Evolutionary conservation across 2,888 invertebrate species (phyloP), one percentile per base, ranked within the genome.

Genomic region (Lasioglossum oenotherae): DNA sequence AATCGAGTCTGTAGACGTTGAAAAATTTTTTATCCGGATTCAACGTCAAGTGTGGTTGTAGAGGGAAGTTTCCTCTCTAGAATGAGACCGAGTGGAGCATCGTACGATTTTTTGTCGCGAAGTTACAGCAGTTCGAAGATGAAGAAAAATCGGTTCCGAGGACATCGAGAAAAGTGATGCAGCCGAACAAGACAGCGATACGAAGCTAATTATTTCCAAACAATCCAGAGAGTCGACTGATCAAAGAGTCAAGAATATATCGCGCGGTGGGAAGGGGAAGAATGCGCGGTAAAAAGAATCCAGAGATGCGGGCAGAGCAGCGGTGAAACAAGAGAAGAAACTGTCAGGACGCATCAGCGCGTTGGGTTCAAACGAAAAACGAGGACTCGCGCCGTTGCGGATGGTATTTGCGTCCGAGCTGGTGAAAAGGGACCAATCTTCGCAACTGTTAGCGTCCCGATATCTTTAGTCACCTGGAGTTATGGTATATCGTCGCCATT

Each of bases 381-480:
- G 77, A 88, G 49, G 73, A 77, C n/a, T 53, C 53, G 53, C 57
- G 27, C 5, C 60, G 27, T 60, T 27, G 1, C 16, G 49, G 41
- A 6, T 41, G 64, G 53, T 84, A 82, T 81, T 84, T 83, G 75
- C 79, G 83, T 81, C 73, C 49, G 44, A 31, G 78, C 76, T 74
- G 72, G n/a, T 72, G 85, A 75, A 84, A 88, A 88, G 74, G 84
- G 85, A 44, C 89, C 90, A 87, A 91, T 90, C 88, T 89, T 90
- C 87, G 80, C 82, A 81, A 64, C 84, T 80, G 78, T 92, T 90
- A 88, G 83, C 71, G 27, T 90, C 88, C 53, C 88, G 88, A 90
- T 93, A 90, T 91, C 90, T 90, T 93, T 90, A 93, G 87, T 92
- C 92, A 92, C 90, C 88, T 82, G 83, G 80, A 93, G 86, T 91